phyloP scores from a whole-genome alignment of 2,888 invertebrate species.

The Callimorpha dominula region DNA sequence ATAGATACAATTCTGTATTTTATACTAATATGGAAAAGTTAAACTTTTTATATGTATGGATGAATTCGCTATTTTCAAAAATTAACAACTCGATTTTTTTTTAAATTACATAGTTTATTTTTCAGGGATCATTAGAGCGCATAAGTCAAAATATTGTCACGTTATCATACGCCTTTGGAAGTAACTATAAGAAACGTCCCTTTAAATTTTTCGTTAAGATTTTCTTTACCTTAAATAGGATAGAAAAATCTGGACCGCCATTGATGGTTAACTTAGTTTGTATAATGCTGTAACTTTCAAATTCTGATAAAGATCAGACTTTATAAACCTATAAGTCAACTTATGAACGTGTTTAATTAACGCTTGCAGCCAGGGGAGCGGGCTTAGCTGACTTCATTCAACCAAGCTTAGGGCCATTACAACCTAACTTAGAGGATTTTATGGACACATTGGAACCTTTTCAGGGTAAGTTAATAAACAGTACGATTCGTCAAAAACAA shows the following conservation, averaged over 20 bases:
- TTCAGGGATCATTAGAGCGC: too few species aligned
- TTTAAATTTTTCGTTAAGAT: too few species aligned
- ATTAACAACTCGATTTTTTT: too few species aligned
- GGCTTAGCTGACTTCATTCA: conserved; percentile 98
- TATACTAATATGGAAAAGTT: background rate
- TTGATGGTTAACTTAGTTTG: too few species aligned
- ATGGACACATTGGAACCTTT: conserved; percentile 96
- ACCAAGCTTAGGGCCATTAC: conserved; percentile 98
- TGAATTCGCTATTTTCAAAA: too few species aligned
- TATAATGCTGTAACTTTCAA: background rate
- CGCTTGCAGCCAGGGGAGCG: conserved; percentile 91
- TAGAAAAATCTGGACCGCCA: too few species aligned
- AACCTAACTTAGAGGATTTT: conserved; percentile 98
- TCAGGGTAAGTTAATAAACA: conserved; percentile 87
- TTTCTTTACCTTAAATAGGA: too few species aligned
- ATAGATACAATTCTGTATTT: background rate
- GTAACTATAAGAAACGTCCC: too few species aligned
- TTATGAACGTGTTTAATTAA: background rate
- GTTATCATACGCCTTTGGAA: too few species aligned
- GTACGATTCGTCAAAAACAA: background rate
- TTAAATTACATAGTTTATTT: too few species aligned
- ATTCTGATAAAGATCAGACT: background rate
- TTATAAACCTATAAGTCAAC: background rate
- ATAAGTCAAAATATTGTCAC: too few species aligned
- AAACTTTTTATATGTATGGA: background rate